Conservation (phyloP, 2,113 vertebrate genomes). For the Ochotona curzoniae region DNA sequence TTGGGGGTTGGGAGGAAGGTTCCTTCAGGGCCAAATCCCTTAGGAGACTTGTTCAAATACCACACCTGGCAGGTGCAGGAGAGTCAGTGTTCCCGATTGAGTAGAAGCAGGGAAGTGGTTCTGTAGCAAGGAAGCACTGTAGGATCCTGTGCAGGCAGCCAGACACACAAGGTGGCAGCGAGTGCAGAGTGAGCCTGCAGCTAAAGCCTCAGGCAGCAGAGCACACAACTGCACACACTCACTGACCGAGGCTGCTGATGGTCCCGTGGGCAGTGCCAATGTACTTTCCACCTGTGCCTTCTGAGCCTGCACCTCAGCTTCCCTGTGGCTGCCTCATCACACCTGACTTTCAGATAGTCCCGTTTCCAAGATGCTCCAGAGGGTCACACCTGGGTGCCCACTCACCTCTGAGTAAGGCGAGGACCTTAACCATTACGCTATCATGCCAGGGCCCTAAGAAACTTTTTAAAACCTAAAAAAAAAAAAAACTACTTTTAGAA, state of each 20-base stretch:
- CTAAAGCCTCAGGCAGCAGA: not conserved
- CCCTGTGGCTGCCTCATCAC: not conserved
- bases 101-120: not conserved
- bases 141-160: not conserved
- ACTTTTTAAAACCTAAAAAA: too few species aligned
- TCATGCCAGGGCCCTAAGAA: too few species aligned
- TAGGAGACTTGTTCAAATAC: not conserved
- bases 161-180: too few species aligned
- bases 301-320: too few species aligned
- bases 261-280: too few species aligned
- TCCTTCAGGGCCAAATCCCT: not conserved
- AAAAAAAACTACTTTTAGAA: too few species aligned
- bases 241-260: not conserved
- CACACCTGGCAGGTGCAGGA: not conserved
- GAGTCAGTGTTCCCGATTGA: not conserved
- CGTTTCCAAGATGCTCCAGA: too few species aligned
- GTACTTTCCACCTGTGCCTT: too few species aligned
- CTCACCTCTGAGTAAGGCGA: not conserved
- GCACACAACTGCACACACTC: fast-evolving
- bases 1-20: not conserved
- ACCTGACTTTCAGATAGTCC: too few species aligned
- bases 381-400: fast-evolving
- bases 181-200: too few species aligned
- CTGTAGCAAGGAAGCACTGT: not conserved
- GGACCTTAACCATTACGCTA: too few species aligned